These are phyloP conservation scores for Axis porcinus DNA, from an alignment of 2,113 vertebrate species.

Conservation along the genomic window DNA sequence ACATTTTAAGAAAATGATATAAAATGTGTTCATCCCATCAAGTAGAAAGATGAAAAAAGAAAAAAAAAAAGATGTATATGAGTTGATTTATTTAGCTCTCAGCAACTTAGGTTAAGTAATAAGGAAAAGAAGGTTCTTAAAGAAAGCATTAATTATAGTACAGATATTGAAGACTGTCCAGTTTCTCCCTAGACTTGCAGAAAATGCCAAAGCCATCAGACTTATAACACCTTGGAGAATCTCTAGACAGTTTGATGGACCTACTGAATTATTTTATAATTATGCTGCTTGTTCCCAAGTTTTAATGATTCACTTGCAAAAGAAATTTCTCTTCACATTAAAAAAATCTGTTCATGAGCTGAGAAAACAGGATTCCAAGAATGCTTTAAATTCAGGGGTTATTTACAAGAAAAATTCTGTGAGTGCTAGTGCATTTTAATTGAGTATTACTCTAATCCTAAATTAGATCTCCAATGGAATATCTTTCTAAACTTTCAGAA, in stretches of 20 bases:
- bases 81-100: background rate
- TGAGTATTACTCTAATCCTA: background rate
- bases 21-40: background rate
- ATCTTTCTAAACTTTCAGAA: background rate
- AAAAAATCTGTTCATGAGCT: slow-evolving; percentile 43
- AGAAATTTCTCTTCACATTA: slow-evolving; percentile 39
- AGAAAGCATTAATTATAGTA: slow-evolving; percentile 65
- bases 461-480: background rate
- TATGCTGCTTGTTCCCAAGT: slow-evolving; percentile 46
- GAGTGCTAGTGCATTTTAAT: background rate
- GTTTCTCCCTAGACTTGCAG: slow-evolving; percentile 50
- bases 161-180: slow-evolving; percentile 22
- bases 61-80: background rate
- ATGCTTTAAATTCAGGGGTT: background rate
- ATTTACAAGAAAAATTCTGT: slow-evolving; percentile 33
- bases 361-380: slow-evolving; percentile 29
- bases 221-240: slow-evolving; percentile 46
- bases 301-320: slow-evolving; percentile 62
- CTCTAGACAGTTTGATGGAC: slow-evolving; percentile 62
- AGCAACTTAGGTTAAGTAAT: background rate
- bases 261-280: slow-evolving; percentile 69
- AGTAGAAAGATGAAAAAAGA: background rate
- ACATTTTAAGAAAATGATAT: background rate
- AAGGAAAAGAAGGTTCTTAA: slow-evolving; percentile 32
- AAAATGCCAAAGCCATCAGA: slow-evolving; percentile 65